Base-by-base conservation (phyloP, 1,140 invertebrate genomes). In the Bombyx mori region DNA sequence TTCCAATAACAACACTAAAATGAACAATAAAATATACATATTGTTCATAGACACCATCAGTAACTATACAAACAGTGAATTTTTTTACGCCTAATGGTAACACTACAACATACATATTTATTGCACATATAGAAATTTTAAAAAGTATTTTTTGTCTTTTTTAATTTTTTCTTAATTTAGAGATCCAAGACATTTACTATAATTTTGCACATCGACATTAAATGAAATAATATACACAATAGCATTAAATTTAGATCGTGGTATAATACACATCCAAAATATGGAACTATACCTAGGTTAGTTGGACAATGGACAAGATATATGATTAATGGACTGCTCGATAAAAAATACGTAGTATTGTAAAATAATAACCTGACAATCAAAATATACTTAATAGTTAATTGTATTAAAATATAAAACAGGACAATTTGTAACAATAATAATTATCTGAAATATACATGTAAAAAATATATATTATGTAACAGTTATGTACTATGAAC, bases 41-140 rank as follows among this genome's bases (percentile, higher is more conserved):
- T 61, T 66, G 54, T 54, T 69, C 71, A 63, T 63, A 42, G 65
- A 57, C 62, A 68, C 53, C 60, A 68, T 60, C 59, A 71, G 72
- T 79, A 75, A 79, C 76, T 69, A 77, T 75, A 78, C 69, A 75
- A 57, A 65, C 63, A 76, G 79, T 68, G 74, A 73, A 75, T 75
- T 35, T 68, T 81, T 82, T 83, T 83, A 85, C 71, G 80, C 81
- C 82, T 86, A 87, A 87, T 80, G 80, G 82, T 84, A 86, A 86
- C 82, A 84, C 86, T 85, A 85, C 86, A 86, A 88, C 86, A 89
- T 85, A 89, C 86, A 89, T 84, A 88, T 86, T 88, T 89, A 89
- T 88, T 88, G 86, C 88, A 89, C 88, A 88, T 88, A 88, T 88
- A 89, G 86, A 88, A 86, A 85, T 83, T 88, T 86, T 69, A 74